These are phyloP conservation scores for Xenopus laevis DNA, from an alignment of 2,113 vertebrate genomes.

Conservation along the genomic window DNA sequence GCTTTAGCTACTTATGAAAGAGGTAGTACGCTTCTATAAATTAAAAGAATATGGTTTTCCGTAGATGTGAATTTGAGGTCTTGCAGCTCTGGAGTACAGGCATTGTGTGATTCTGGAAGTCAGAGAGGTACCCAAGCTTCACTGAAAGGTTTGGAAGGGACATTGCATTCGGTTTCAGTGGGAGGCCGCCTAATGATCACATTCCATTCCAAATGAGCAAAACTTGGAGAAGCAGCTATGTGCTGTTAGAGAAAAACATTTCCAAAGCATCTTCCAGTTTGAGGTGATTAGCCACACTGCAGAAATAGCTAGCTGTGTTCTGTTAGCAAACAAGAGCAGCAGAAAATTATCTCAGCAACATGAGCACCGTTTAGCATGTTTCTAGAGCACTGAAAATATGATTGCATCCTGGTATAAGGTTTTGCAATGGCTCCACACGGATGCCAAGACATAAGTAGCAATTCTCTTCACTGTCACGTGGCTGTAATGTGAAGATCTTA, in stretches of 20 bases:
- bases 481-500: background rate
- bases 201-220: constrained; percentile 26
- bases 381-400: background rate
- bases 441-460: background rate
- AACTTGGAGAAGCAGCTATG: constrained; percentile 33
- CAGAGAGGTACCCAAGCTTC: too few relatives aligned
- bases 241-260: constrained; percentile 1
- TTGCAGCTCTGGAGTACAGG: constrained; percentile 2
- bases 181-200: constrained; percentile 4
- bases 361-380: background rate
- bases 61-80: background rate
- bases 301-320: constrained; percentile 1
- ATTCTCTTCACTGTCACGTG: background rate
- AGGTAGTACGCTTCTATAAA: too few relatives aligned
- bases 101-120: constrained; percentile 9
- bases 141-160: constrained; percentile 5
- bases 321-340: constrained; percentile 27
- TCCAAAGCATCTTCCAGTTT: background rate
- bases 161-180: constrained; percentile 8
- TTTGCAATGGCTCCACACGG: background rate
- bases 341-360: constrained; percentile 24
- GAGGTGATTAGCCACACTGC: constrained; percentile 1
- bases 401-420: background rate
- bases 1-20: too few relatives aligned
- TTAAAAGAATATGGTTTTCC: too few relatives aligned